Evolutionary conservation across 2,113 vertebrate genomes (phyloP), one percentile per base, ranked within the genome.

Genomic region (Nansenia antarctica): DNA sequence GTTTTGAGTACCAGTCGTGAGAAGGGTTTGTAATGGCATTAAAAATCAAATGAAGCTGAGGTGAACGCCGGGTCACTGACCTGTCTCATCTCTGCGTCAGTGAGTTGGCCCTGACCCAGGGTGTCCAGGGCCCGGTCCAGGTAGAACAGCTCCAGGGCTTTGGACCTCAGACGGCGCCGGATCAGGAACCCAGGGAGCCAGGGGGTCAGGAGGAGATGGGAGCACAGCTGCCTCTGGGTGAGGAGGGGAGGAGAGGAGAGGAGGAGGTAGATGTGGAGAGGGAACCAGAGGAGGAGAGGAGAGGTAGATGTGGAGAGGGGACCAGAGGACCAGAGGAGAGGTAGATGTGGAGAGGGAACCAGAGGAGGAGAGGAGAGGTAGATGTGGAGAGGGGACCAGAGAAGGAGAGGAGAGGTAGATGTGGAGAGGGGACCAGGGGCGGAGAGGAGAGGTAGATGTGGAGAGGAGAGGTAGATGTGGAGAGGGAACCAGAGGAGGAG

Each of bases 161-260:
- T 93, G 47, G 73, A 83, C 2, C 34, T 82, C 65, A 95, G 82
- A 4, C 93, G 93, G 0, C 3, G 70, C 52, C 91, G 74, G 80
- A 94, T 69, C 27, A 93, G 0, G 3, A 84, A 49, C 0, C 79
- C 42, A 0, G 94, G 94, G 18, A 95, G 31, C 62, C 87, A 64
- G 0, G 93, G 85, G 0, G 87, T 94, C 7, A 94, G 88, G 52
- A 94, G 89, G 77, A 94, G 78, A 54, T 93, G 88, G 9, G 18
- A 89, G 78, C 91, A 91, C 49, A 95, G 83, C 42, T 87, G 84
- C 85, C 74, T 90, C 94, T 95, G 57, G 30, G 8, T 14, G 34
- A 11, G 9, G 81, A 15, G 20, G 31, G 1, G n/a, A 35, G 35
- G 30, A 34, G 34, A 35, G 34, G n/a, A 49, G 18, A 49, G 2